These are phyloP conservation scores for Chelonoidis abingdonii DNA, from an alignment of 2,113 vertebrate species.

Conservation along the genomic window DNA sequence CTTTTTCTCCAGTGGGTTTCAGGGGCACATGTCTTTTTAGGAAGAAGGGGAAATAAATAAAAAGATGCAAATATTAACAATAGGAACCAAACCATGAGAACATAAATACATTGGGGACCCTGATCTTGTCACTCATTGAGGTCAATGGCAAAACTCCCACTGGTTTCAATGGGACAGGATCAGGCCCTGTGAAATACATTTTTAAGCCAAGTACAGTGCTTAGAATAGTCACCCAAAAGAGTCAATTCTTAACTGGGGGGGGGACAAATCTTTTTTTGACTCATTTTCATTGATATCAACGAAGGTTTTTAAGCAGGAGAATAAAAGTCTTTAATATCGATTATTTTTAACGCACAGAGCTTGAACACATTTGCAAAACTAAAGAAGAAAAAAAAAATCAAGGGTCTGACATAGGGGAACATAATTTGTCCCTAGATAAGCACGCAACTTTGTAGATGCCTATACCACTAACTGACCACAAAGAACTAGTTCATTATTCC, in stretches of 20 bases:
- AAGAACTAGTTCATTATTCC: background rate
- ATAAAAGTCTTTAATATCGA: no score
- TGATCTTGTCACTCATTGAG: background rate
- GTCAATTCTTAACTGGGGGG: background rate
- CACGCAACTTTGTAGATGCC: conserved; percentile 4
- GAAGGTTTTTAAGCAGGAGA: background rate
- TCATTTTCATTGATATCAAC: background rate
- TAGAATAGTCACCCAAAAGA: background rate
- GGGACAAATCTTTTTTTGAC: background rate
- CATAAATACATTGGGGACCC: background rate
- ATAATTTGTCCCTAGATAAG: background rate
- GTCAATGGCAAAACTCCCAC: background rate
- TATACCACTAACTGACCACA: background rate
- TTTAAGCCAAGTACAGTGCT: background rate
- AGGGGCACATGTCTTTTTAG: conserved; percentile 44
- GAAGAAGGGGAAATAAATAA: conserved; percentile 51
- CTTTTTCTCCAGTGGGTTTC: conserved; percentile 24
- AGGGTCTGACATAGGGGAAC: background rate
- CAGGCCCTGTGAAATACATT: background rate
- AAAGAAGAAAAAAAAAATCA: background rate
- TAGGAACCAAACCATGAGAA: background rate
- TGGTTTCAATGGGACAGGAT: background rate
- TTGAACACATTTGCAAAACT: background rate
- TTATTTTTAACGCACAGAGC: conserved; percentile 33
- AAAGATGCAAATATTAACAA: conserved; percentile 65